A percentile compares a stretch with the other conserved stretches of the same genome.
Conservation (phyloP, 2,113 vertebrate species). For the Pipra filicauda region DNA sequence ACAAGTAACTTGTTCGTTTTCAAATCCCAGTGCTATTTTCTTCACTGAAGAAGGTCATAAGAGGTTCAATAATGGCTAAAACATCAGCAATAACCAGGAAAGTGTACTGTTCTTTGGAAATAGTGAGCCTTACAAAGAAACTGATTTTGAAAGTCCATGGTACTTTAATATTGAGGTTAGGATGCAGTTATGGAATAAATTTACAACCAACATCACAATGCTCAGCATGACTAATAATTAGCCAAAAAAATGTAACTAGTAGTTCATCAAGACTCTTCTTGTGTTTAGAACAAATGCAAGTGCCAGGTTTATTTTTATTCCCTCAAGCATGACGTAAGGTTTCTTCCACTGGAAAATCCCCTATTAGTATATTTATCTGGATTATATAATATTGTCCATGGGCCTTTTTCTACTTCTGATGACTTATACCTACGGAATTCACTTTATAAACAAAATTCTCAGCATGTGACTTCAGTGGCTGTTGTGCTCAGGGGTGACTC, state of each 20-base stretch:
- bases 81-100: slow-evolving; percentile 21
- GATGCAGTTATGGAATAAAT: slow-evolving; percentile 28
- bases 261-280: slow-evolving; percentile 49
- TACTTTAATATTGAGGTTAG: slow-evolving; percentile 38
- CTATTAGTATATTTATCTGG: slow-evolving; percentile 48
- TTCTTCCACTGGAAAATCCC: slow-evolving; percentile 68
- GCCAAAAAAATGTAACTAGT: slow-evolving; percentile 33
- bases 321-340: slow-evolving; percentile 56
- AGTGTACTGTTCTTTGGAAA: slow-evolving; percentile 48
- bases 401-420: slow-evolving; percentile 36
- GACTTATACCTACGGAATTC: not conserved
- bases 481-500: not conserved
- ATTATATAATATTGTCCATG: slow-evolving; percentile 37
- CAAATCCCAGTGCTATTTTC: slow-evolving; percentile 29
- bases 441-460: slow-evolving; percentile 32
- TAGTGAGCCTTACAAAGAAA: slow-evolving; percentile 17
- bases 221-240: slow-evolving; percentile 48
- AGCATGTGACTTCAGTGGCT: not conserved
- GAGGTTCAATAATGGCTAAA: slow-evolving; percentile 47
- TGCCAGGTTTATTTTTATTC: slow-evolving; percentile 63
- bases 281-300: slow-evolving; percentile 34
- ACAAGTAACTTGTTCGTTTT: slow-evolving; percentile 24
- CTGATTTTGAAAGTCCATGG: not conserved
- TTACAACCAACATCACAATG: slow-evolving; percentile 15
- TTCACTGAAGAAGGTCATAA: slow-evolving; percentile 8